Conservation (phyloP, 2,888 invertebrate genomes). For the Stenoptilia bipunctidactyla region DNA sequence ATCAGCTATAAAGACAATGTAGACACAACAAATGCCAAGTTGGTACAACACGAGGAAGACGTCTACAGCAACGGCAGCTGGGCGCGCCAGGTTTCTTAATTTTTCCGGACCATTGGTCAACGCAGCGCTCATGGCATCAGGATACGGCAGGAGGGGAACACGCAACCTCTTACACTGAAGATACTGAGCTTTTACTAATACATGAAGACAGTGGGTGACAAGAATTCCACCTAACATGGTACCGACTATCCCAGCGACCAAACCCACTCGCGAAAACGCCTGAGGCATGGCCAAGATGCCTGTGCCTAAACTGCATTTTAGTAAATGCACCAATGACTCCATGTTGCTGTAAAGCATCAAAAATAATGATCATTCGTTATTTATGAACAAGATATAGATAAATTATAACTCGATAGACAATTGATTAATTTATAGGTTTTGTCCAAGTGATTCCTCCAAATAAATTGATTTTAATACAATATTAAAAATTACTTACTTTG, state of each 20-base stretch:
- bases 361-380: too few relatives aligned
- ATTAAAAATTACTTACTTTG: conserved; percentile 74
- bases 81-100: conserved; percentile 72
- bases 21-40: conserved; percentile 95
- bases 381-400: too few relatives aligned
- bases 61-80: conserved; percentile 74
- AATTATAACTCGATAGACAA: too few relatives aligned
- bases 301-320: conserved; percentile 93
- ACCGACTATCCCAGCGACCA: conserved; percentile 82
- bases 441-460: too few relatives aligned
- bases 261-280: conserved; percentile 89
- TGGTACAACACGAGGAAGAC: conserved; percentile 85
- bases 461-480: too few relatives aligned
- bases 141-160: conserved; percentile 85
- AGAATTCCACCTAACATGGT: conserved; percentile 83
- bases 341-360: conserved; percentile 78
- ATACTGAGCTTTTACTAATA: conserved; percentile 75
- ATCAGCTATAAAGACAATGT: conserved; percentile 91
- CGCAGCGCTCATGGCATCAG: conserved; percentile 84
- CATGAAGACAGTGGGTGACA: conserved; percentile 89
- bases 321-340: conserved; percentile 86
- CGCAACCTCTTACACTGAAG: conserved; percentile 71
- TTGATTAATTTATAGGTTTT: too few relatives aligned
- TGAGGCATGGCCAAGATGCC: conserved; percentile 95
- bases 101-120: conserved; percentile 79